A percentile compares a stretch with the other conserved stretches of the same genome.
Evolutionary conservation across 2,113 vertebrate genomes (phyloP).

Genomic region (Ranitomeya imitator): DNA sequence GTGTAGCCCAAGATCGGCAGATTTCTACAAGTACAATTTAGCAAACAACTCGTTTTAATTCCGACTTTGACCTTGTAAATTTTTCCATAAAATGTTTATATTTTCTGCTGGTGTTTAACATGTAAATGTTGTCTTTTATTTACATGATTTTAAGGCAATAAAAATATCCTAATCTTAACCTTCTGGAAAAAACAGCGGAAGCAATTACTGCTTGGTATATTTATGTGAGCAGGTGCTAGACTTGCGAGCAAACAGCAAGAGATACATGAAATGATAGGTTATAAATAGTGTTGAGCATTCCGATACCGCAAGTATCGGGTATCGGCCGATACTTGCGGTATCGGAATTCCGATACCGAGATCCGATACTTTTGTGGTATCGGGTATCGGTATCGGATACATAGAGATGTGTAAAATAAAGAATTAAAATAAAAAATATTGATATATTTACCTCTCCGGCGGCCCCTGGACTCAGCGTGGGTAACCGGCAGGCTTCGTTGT

Average conservation of each 20-base stretch:
- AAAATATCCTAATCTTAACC: constrained; percentile 29
- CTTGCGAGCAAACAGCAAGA: constrained; percentile 4
- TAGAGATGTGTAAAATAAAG: no score
- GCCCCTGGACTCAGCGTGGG: no score
- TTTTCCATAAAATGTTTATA: constrained; percentile 1
- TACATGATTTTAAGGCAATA: constrained; percentile 6
- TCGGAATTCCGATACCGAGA: no score
- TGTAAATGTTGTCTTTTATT: background rate
- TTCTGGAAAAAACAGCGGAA: background rate
- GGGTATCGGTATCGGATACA: no score
- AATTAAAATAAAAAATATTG: no score
- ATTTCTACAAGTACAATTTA: constrained; percentile 9
- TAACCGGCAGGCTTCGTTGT: no score
- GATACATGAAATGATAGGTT: constrained; percentile 6
- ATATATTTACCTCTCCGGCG: no score
- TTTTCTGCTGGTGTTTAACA: background rate
- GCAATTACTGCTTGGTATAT: constrained; percentile 6
- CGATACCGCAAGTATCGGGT: no score
- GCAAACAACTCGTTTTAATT: constrained; percentile 25
- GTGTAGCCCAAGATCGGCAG: background rate
- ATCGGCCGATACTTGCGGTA: no score
- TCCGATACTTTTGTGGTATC: no score
- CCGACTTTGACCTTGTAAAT: background rate
- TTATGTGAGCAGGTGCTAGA: constrained; percentile 22
- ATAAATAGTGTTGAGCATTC: no score